Evolutionary conservation across 2,113 vertebrate species (phyloP).

Genomic region (Atrichornis clamosus): DNA sequence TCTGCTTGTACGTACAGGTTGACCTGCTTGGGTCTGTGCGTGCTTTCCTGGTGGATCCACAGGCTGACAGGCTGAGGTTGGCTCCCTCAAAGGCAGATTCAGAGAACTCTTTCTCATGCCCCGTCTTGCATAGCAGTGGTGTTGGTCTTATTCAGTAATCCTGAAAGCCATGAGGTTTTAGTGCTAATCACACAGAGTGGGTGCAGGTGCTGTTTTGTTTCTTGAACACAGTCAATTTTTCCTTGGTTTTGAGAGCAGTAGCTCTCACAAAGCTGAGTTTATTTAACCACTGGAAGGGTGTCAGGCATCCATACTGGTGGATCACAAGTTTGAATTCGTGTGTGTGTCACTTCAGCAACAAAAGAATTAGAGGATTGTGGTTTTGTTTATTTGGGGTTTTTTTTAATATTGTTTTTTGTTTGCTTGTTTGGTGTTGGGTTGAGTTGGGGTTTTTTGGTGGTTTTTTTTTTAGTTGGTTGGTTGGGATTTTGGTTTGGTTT

Average conservation of each 20-base stretch:
- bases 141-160: not conserved
- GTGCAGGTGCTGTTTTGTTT: fast-evolving
- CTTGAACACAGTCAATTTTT: not conserved
- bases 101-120: fast-evolving
- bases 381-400: not conserved
- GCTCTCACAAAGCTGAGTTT: not conserved
- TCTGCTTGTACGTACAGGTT: not conserved
- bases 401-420: not conserved
- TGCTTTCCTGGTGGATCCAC: fast-evolving
- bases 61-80: not conserved
- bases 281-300: not conserved
- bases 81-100: fast-evolving
- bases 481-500: too few species aligned
- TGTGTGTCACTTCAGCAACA: not conserved
- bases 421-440: not conserved
- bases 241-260: not conserved
- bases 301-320: fast-evolving
- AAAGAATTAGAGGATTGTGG: not conserved
- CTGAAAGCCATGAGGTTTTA: not conserved
- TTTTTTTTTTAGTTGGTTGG: too few species aligned
- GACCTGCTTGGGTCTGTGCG: not conserved
- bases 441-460: too few species aligned
- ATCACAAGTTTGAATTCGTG: not conserved
- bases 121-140: fast-evolving
- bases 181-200: fast-evolving